Evolutionary conservation across 2,113 vertebrate species (phyloP).

Genomic region (Sinocyclocheilus anshuiensis): DNA sequence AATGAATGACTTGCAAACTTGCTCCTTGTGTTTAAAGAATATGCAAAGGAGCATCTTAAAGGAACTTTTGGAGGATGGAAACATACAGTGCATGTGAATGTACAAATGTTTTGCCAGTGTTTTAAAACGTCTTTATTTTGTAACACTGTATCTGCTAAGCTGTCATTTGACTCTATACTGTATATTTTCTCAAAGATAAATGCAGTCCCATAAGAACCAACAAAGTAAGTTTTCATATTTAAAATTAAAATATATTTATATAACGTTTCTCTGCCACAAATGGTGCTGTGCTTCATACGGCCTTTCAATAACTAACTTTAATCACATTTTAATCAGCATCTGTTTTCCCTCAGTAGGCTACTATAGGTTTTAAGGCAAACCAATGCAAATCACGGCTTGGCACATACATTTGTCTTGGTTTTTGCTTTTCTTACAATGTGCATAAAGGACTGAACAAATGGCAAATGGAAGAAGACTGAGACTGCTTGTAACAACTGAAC

Average conservation of each 20-base stretch:
- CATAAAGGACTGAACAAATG: background rate
- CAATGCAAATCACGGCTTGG: conserved; percentile 8
- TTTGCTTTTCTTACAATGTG: background rate
- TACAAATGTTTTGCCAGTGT: background rate
- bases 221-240: background rate
- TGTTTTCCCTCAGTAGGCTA: background rate
- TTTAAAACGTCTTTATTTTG: background rate
- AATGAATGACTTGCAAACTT: background rate
- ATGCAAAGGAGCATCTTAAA: conserved; percentile 2
- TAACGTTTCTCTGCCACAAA: background rate
- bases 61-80: background rate
- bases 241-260: background rate
- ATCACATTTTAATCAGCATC: background rate
- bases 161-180: background rate
- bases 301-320: background rate
- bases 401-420: background rate
- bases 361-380: background rate
- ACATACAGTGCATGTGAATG: background rate
- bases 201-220: background rate
- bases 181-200: background rate
- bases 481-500: conserved; percentile 32
- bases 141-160: background rate
- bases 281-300: background rate
- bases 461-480: background rate
- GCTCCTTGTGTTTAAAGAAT: background rate